Base-by-base conservation (phyloP, 2,888 invertebrate species). In the Euplagia quadripunctaria region DNA sequence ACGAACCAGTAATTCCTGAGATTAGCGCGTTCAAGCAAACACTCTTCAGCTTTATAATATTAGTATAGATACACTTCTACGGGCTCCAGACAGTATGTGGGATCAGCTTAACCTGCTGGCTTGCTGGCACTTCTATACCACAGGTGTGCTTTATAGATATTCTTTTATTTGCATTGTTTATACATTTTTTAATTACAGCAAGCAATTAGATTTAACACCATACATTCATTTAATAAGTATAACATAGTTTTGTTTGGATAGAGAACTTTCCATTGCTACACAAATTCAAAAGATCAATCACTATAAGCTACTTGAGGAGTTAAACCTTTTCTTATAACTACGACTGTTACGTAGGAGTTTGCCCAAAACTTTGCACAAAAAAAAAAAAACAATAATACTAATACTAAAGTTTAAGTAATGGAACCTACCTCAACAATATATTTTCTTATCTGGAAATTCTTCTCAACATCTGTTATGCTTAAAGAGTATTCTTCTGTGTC, bases 361-460 rank as follows among this genome's bases (percentile, higher is more conserved):
- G n/a, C n/a, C 7, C 55, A 9, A 4, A n/a, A 55, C 14, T 55
- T n/a, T 9, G n/a, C 55, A n/a, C n/a, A n/a, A 55, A 14, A 31
- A 31, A 1, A 31, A 31, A 14, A 55, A 20, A 55, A 11, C 11
- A 55, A 55, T 20, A 0, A 7, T n/a, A 3, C 20, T 20, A 5
- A 7, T 20, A 58, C 9, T 11, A 58, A n/a, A 20, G 20, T 61
- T 31, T 14, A 61, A 14, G 31, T 7, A 61, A 31, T 14, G 7
- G 14, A 61, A 52, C 85, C 66, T 73, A 89, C 90, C 85, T 85
- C 79, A 51, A 86, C 63, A 90, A 84, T 73, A 82, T 69, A 89
- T 63, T 88, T 82, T 71, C 85, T 86, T 0, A 90, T 85, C 43
- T 89, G 81, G 65, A 81, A 67, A 72, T 81, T 46, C 46, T 72